A percentile compares a stretch with the other conserved stretches of the same genome.
These are phyloP conservation scores for Drosophila ambigua DNA, from an alignment of 1,140 invertebrate species.

Conservation along the genomic window DNA sequence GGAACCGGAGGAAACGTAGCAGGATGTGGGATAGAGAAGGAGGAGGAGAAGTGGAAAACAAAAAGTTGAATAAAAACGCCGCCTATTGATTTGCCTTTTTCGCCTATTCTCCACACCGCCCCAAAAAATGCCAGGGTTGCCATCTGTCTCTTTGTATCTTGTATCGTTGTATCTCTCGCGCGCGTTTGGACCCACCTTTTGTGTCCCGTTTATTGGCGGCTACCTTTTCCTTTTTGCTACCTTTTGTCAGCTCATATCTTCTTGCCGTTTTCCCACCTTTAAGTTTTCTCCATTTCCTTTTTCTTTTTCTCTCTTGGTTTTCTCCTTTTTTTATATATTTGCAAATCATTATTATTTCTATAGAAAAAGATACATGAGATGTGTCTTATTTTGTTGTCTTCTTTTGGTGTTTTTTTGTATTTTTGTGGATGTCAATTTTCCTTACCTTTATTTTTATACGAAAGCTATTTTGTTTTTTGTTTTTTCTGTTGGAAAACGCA, in stretches of 20 bases:
- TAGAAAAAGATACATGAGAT: slow-evolving; percentile 52
- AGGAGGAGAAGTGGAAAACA: background rate
- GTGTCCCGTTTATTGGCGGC: slow-evolving; percentile 74
- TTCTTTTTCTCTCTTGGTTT: background rate
- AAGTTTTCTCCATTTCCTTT: slow-evolving; percentile 9
- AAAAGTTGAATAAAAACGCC: too few relatives aligned
- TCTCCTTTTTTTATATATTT: slow-evolving; percentile 62
- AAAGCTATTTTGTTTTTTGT: slow-evolving; percentile 44
- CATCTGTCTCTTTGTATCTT: slow-evolving; percentile 27
- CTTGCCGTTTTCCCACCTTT: slow-evolving; percentile 26
- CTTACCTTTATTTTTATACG: slow-evolving; percentile 65
- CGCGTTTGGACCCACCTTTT: slow-evolving; percentile 51
- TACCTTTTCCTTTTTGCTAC: slow-evolving; percentile 48
- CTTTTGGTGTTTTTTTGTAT: slow-evolving; percentile 17
- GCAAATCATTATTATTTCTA: slow-evolving; percentile 81
- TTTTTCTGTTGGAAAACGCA: slow-evolving; percentile 12
- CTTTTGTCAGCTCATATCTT: slow-evolving; percentile 53
- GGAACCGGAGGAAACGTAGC: slow-evolving; percentile 10
- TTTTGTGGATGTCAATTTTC: slow-evolving; percentile 61
- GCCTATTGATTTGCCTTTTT: slow-evolving; percentile 72
- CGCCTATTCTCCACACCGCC: slow-evolving; percentile 2
- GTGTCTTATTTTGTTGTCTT: slow-evolving; percentile 21
- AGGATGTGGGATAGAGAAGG: background rate
- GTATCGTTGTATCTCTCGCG: slow-evolving; percentile 15
- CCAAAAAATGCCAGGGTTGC: slow-evolving; percentile 11